Evolutionary conservation across 2,113 vertebrate species (phyloP).

Genomic region (Chloropsis cyanopogon): DNA sequence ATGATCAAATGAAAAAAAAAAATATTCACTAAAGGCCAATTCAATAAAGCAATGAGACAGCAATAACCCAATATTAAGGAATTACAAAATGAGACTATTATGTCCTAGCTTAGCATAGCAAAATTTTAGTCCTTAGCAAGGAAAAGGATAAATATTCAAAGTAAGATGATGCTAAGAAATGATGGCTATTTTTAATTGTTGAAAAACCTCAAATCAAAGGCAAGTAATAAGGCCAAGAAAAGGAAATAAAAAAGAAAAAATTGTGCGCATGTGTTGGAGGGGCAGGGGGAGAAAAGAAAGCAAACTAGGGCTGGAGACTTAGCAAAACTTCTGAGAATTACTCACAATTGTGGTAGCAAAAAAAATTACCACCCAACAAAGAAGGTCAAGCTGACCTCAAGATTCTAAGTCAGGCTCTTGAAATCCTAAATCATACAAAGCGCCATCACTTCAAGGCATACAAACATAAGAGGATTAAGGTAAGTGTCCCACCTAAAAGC

Average conservation of each 20-base stretch:
- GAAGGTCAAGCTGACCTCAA: conserved; percentile 75
- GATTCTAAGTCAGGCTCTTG: conserved; percentile 72
- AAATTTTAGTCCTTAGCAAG: background rate
- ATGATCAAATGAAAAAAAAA: background rate
- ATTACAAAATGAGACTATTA: background rate
- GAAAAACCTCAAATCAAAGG: background rate
- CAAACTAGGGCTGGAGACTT: background rate
- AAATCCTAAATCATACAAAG: conserved; percentile 74
- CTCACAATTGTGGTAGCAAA: conserved; percentile 2
- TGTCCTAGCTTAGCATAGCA: background rate
- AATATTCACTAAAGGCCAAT: background rate
- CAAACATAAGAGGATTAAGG: conserved; percentile 79
- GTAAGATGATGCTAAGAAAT: background rate
- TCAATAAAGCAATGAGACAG: background rate
- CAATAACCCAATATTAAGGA: background rate
- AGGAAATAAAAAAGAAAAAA: background rate
- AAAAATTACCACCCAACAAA: conserved; percentile 10
- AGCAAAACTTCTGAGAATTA: conserved; percentile 46
- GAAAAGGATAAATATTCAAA: background rate
- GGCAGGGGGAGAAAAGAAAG: background rate
- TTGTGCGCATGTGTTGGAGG: background rate
- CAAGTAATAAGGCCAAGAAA: background rate
- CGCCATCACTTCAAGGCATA: conserved; percentile 71
- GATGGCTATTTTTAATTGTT: background rate
- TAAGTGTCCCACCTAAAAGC: conserved; percentile 75